These are phyloP conservation scores for Cryptocheilus praepositus DNA, from an alignment of 2,888 invertebrate genomes.

Conservation along the genomic window DNA sequence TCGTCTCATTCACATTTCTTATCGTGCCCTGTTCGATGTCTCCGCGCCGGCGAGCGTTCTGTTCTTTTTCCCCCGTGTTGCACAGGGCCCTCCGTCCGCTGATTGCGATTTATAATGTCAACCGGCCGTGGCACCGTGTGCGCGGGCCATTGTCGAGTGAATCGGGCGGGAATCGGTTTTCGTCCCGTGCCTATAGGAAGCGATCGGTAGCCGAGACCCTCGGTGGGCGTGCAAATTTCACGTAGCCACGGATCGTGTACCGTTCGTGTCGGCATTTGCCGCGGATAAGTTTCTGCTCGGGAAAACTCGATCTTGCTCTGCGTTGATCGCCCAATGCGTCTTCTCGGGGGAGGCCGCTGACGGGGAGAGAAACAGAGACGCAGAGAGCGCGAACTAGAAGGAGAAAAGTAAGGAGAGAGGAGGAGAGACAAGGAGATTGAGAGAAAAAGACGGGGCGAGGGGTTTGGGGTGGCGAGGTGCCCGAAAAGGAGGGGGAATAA, in stretches of 20 bases:
- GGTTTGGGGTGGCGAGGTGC: conserved; percentile 1
- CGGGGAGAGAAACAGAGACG: not conserved
- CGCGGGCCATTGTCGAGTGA: conserved; percentile 44
- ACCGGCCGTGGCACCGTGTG: conserved; percentile 33
- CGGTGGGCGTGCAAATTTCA: conserved; percentile 23
- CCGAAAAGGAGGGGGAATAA: conserved; percentile 62
- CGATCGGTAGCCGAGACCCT: conserved; percentile 21
- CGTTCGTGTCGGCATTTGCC: not conserved
- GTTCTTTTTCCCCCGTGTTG: conserved; percentile 19
- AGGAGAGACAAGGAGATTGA: conserved; percentile 24
- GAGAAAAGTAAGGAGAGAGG: no score
- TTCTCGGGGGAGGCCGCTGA: not conserved
- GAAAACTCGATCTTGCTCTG: conserved; percentile 44
- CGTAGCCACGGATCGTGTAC: not conserved
- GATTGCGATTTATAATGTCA: conserved; percentile 67
- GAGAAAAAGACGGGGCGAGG: not conserved
- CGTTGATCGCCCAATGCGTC: conserved; percentile 12
- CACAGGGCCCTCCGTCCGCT: conserved; percentile 39
- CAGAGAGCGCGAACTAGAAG: conserved; percentile 29
- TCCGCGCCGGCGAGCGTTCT: no score
- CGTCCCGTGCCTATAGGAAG: conserved; percentile 25
- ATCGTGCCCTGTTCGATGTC: not conserved
- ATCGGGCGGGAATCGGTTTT: conserved; percentile 42
- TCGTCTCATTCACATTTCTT: conserved; percentile 36
- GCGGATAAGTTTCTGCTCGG: conserved; percentile 19